Base-by-base conservation (phyloP, 2,797 vertebrate genomes). In the Vespertilio murinus region DNA sequence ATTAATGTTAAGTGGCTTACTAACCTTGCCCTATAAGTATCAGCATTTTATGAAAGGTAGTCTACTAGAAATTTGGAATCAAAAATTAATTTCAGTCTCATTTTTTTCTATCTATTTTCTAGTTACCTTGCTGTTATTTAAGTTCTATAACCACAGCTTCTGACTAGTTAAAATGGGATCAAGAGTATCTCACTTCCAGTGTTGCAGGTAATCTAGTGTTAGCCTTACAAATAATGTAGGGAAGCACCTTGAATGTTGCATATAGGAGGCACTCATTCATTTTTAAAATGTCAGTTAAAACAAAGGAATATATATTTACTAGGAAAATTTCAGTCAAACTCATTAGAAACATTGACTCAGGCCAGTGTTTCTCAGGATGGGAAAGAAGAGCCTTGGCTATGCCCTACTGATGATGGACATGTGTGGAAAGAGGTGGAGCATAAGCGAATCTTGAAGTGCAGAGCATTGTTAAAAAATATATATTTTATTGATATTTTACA, bases 51-150 rank as follows among this genome's bases (percentile, higher is more conserved):
- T 84, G 7, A 75, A 78, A 73, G 20, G 17, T 45, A 64, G 14
- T 25, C 30, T 90, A 13, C 13, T 52, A 8, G 45, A 54, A 17
- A 85, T 47, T 88, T 75, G 22, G 11, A 88, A 85, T 70, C 14
- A 75, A 54, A 69, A 8, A 61, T 35, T 75, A 7, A 64, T 75
- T 80, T 75, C 17, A 61, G 28, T 73, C 12, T 91, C 20, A 61
- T 40, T 69, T 91, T 71, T 77, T 69, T 78, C 52, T 96, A 71
- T 5, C 33, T 93, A 28, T n/a, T 59, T 93, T 85, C 54, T 61
- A 78, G 35, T n/a, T 18, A n/a, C 17, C 8, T 88, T 73, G 45
- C 38, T 89, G 2, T 49, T 89, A 14, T 93, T 91, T 67, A 42
- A 49, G 7, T 54, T 90, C 16, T 71, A 5, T 75, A 22, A 23